Evolutionary conservation across 2,888 invertebrate genomes (phyloP), one percentile per base, ranked within the genome.

Genomic region (Geophilus truncorum): DNA sequence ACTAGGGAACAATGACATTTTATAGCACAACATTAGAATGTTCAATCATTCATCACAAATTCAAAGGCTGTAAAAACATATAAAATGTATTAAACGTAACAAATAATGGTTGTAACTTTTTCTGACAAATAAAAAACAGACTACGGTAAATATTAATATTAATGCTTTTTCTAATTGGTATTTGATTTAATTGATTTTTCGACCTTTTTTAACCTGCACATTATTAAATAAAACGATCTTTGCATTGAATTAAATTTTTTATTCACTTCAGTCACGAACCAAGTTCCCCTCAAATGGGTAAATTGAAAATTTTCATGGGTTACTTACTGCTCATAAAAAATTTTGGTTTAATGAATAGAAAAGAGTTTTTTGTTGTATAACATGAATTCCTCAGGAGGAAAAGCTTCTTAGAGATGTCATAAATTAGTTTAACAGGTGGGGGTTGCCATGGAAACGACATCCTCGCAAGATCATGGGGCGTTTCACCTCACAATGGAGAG

Each of bases 351-450:
- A 62, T 62, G 62, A 62, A 62, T 62, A 62, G 62, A 28, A 62
- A 62, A 62, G 62, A 62, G 62, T 62, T 62, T 62, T 62, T 62
- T 62, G 62, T 62, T 62, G 62, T 62, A 12, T 23, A 25, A 62
- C 62, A 62, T 62, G 62, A 62, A 62, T 62, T 62, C 62, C 62
- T 62, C 62, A 23, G 15, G 62, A 62, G 62, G 62, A 28, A 62
- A 62, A 62, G 62, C 62, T 62, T 62, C 62, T 62, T 62, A 25
- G 62, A 62, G 62, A 62, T 62, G 62, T 62, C 62, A 62, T 62
- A 62, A 62, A 62, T 62, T 62, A 62, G 62, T 62, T 62, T 62
- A 62, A 62, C 62, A 62, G 62, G 62, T 62, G 62, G 62, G 62
- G 62, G 62, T 62, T 62, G 28, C 62, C 25, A 62, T 62, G 62